Base-by-base conservation (phyloP, 2,113 vertebrate species). In the Phaethornis superciliosus region DNA sequence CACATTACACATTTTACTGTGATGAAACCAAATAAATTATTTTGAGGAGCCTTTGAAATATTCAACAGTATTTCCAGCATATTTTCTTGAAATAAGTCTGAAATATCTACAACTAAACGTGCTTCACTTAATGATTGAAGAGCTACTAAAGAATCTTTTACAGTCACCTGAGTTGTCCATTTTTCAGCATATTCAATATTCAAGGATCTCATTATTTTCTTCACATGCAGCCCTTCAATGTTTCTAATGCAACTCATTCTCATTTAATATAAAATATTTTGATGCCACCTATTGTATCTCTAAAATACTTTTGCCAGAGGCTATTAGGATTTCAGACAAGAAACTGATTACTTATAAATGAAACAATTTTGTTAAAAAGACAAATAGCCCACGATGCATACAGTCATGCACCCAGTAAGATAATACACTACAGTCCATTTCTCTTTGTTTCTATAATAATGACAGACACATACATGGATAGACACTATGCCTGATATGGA, bases 321-420 rank as follows among this genome's bases (percentile, higher is more conserved):
- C 62, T 52, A 69, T 81, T 72, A 82, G 27, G 27, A 88, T 89
- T 92, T 91, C 87, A 96, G 69, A 81, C 10, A 68, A 89, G 58
- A 92, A 95, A 42, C 5, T 28, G 32, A 26, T 78, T 87, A 49
- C 63, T 95, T 85, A 60, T 71, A 94, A 93, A 92, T 58, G 52
- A 86, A 94, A 93, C 28, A 6, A 85, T 84, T 70, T 81, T 94
- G 81, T 91, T 92, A 72, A 95, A 81, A 94, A 93, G 62, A 77
- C 65, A 35, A 79, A 87, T 32, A 93, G 60, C 71, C 33, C 75
- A 68, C 83, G 71, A 71, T 51, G 23, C 33, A 76, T 74, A 70
- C 21, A 71, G 42, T 85, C 33, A 74, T 75, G 62, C 19, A 84
- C 91, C 85, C 49, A 81, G 40, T 59, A 94, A 81, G 28, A 59